These are phyloP conservation scores for Apeltes quadracus DNA, from an alignment of 2,113 vertebrate genomes.

Conservation along the genomic window DNA sequence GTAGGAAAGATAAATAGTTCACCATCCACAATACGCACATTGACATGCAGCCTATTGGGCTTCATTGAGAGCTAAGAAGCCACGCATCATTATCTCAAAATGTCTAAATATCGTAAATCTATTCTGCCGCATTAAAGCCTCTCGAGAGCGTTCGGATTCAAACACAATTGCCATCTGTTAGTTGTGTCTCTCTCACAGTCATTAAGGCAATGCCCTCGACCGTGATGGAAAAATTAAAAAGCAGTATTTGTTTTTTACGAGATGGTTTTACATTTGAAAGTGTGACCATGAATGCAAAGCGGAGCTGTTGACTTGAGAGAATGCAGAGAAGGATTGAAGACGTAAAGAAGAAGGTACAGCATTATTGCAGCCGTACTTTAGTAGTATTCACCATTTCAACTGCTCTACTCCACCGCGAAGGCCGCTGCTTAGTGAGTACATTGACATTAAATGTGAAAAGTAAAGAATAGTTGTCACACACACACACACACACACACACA, in stretches of 20 bases:
- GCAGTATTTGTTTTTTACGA: neutral
- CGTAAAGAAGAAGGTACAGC: conserved; percentile 1
- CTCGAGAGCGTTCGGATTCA: neutral
- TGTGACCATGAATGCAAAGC: conserved; percentile 22
- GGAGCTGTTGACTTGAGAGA: conserved; percentile 6
- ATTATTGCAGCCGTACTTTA: conserved; percentile 24
- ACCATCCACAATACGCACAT: conserved; percentile 11
- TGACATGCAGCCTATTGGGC: neutral
- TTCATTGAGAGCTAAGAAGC: conserved; percentile 46
- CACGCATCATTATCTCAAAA: conserved; percentile 44
- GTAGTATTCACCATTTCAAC: conserved; percentile 23
- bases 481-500: neutral
- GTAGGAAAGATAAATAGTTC: conserved; percentile 19
- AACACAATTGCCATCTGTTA: neutral
- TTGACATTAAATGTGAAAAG: conserved; percentile 19
- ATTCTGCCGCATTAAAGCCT: conserved; percentile 12
- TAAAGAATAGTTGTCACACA: neutral
- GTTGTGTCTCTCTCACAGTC: conserved; percentile 3
- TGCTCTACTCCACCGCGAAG: neutral
- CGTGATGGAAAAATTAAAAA: neutral
- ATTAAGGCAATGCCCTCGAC: neutral
- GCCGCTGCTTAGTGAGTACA: neutral
- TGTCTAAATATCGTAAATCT: conserved; percentile 23
- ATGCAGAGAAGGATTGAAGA: neutral
- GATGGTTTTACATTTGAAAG: neutral